Conservation (phyloP, 2,113 vertebrate species). For the Tauraco erythrolophus region DNA sequence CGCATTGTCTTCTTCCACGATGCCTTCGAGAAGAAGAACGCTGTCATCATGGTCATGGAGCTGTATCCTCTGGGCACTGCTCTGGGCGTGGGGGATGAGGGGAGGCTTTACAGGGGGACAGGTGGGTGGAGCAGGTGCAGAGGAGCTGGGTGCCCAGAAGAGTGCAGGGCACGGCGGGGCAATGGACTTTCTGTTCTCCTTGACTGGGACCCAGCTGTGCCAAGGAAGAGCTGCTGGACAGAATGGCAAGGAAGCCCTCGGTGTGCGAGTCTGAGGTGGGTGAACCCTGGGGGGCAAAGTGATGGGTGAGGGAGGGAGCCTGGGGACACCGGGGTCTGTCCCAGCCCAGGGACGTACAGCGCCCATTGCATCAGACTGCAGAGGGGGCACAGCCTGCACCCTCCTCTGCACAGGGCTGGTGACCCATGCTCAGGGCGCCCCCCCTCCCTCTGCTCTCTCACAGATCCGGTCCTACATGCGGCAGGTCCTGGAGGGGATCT, state of each 20-base stretch:
- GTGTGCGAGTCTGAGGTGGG: slow-evolving; percentile 93
- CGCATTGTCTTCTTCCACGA: slow-evolving; percentile 92
- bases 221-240: slow-evolving; percentile 91
- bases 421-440: fast-evolving
- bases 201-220: slow-evolving; percentile 83
- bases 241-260: slow-evolving; percentile 86
- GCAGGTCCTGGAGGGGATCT: slow-evolving; percentile 90
- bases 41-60: slow-evolving; percentile 90
- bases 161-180: neutral
- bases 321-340: neutral
- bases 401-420: neutral
- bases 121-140: fast-evolving
- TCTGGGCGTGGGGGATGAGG: neutral
- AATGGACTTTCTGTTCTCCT: slow-evolving; percentile 48
- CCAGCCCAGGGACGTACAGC: neutral
- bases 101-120: neutral
- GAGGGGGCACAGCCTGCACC: neutral
- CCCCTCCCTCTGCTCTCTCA: neutral
- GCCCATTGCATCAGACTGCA: neutral
- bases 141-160: neutral
- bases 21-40: slow-evolving; percentile 94
- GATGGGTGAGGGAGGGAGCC: neutral
- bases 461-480: slow-evolving; percentile 90
- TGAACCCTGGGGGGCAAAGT: neutral
- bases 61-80: slow-evolving; percentile 83